Evolutionary conservation across 2,113 vertebrate genomes (phyloP), one percentile per base, ranked within the genome.

Genomic region (Leiothrix lutea): DNA sequence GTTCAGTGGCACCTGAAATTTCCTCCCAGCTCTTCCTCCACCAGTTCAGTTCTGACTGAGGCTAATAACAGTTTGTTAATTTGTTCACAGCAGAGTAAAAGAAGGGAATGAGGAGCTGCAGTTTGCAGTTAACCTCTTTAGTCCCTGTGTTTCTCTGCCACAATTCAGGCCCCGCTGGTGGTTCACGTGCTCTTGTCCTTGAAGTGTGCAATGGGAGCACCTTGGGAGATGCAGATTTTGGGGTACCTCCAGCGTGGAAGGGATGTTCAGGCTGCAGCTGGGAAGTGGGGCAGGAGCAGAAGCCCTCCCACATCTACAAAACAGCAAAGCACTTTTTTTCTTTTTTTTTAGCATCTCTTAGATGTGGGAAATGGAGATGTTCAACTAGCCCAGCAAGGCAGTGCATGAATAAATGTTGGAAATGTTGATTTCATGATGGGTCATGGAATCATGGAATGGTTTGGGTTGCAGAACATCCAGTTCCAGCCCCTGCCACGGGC

Each of bases 171-270:
- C 7, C 31, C 0, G 0, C 17, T 45, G 31, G 72, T 86, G 36
- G 28, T 5, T 57, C 47, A 5, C 0, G 8, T 24, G 26, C 74
- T 11, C 14, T 2, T 88, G n/a, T 54, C 35, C 8, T 0, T 5
- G 45, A 9, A 1, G 19, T 3, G 45, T 17, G 42, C 6, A 5
- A 0, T 7, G 25, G 67, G 44, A 72, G 60, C 47, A 31, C 53
- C 58, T 51, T 6, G 2, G 75, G 44, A 28, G 11, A 1, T 6
- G 38, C 26, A 20, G 38, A 17, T 18, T 45, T 35, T 29, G 26
- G 2, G 16, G 14, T 21, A 1, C 31, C 48, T 35, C 1, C 3
- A 51, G 70, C 44, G 8, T 35, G 29, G 9, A 47, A 31, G 4
- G 3, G 14, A 6, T 69, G 44, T 15, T 48, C 47, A 47, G 47